A percentile compares a stretch with the other conserved stretches of the same genome.
phyloP scores from a whole-genome alignment of 2,888 invertebrate species.

The Branchellion lobata region DNA sequence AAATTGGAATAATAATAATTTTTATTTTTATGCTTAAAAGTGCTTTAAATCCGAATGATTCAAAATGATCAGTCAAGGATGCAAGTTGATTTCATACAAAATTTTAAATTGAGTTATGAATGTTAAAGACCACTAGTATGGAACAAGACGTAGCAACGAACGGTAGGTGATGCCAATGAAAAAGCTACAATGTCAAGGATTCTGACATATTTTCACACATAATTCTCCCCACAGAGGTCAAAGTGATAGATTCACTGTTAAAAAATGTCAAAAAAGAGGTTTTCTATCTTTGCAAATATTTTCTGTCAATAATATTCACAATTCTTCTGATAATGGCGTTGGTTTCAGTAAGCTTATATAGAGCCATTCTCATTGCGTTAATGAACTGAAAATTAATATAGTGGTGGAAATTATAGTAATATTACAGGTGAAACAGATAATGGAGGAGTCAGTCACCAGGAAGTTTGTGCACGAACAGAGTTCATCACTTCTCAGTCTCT shows the following conservation, averaged over 20 bases:
- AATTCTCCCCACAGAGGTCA: constrained; percentile 54
- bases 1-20: not conserved
- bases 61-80: not conserved
- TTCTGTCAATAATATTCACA: not conserved
- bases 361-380: too few species aligned
- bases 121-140: not conserved
- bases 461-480: constrained; percentile 90
- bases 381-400: not conserved
- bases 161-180: constrained; percentile 19
- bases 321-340: constrained; percentile 12
- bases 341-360: not conserved
- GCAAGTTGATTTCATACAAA: not conserved
- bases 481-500: constrained; percentile 83
- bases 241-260: constrained; percentile 73
- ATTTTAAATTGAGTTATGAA: not conserved
- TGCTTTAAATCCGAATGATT: not conserved
- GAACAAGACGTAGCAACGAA: not conserved
- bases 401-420: not conserved
- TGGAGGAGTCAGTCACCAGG: constrained; percentile 91
- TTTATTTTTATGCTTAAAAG: constrained; percentile 13
- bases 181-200: not conserved
- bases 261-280: constrained; percentile 78
- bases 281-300: constrained; percentile 51
- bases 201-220: not conserved
- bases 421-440: constrained; percentile 83